phyloP scores from a whole-genome alignment of 2,113 vertebrate species.

The Chelonoidis abingdonii region DNA sequence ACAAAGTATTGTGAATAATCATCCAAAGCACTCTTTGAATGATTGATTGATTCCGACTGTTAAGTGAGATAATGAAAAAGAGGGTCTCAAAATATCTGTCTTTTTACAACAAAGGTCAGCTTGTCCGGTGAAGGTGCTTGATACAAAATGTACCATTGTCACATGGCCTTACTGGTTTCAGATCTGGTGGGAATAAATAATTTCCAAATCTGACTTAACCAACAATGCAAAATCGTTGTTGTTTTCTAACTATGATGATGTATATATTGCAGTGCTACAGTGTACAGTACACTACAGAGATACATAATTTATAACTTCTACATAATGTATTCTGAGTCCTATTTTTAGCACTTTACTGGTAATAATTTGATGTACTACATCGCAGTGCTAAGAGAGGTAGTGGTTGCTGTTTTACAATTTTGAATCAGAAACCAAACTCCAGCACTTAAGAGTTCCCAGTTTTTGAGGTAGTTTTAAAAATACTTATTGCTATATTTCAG shows the following conservation, averaged over 20 bases:
- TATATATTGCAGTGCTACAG: conserved; percentile 13
- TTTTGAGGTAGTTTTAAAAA: neutral
- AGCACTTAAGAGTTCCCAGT: neutral
- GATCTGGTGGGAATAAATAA: neutral
- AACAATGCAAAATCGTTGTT: neutral
- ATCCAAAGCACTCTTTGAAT: neutral
- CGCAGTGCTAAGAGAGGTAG: conserved; percentile 4
- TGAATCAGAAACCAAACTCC: conserved; percentile 18
- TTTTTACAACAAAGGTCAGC: neutral
- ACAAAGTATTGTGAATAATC: neutral
- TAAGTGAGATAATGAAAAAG: conserved; percentile 11
- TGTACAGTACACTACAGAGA: conserved; percentile 33
- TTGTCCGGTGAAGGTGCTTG: neutral
- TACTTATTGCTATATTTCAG: neutral
- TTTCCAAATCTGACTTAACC: conserved; percentile 5
- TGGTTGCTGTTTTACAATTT: neutral
- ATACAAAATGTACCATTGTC: neutral
- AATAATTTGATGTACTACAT: conserved; percentile 55
- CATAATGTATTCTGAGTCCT: conserved; percentile 57
- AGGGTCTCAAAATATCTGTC: conserved; percentile 20
- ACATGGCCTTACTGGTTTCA: neutral
- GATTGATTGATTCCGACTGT: conserved; percentile 18
- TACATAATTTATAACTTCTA: conserved; percentile 51
- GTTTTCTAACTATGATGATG: neutral
- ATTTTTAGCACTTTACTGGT: conserved; percentile 39